Conservation (phyloP, 2,797 vertebrate species). For the Fistularia commersonii region DNA sequence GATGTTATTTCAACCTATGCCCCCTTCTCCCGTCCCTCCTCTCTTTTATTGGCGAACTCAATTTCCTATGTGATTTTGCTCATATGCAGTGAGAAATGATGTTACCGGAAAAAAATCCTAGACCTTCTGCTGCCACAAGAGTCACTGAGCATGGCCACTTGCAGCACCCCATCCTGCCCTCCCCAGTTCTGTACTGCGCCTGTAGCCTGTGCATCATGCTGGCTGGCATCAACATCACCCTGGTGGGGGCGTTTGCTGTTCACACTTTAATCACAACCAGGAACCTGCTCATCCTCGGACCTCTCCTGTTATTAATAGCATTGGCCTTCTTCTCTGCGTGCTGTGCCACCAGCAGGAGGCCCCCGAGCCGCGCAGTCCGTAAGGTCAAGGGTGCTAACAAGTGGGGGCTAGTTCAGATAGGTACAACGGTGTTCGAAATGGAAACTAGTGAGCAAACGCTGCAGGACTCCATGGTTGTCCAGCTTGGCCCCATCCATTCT, state of each 20-base stretch:
- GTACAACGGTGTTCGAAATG: constrained; percentile 84
- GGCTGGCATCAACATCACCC: constrained; percentile 93
- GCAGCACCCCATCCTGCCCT: constrained; percentile 79
- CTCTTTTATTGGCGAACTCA: no score
- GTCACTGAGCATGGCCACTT: constrained; percentile 56
- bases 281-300: constrained; percentile 88
- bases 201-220: constrained; percentile 94
- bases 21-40: no score
- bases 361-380: constrained; percentile 52
- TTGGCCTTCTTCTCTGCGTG: constrained; percentile 85
- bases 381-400: constrained; percentile 68
- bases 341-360: constrained; percentile 83
- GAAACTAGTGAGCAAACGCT: constrained; percentile 91
- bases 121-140: constrained; percentile 57
- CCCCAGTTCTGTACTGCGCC: constrained; percentile 89
- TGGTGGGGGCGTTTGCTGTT: constrained; percentile 89
- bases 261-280: constrained; percentile 80
- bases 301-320: constrained; percentile 82
- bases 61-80: neutral
- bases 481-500: constrained; percentile 88
- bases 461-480: constrained; percentile 90
- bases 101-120: constrained; percentile 67
- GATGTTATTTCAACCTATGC: no score
- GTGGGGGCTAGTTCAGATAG: constrained; percentile 76
- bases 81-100: constrained; percentile 57